Base-by-base conservation (phyloP, 2,888 invertebrate genomes). In the Lacanobia wlatinum region DNA sequence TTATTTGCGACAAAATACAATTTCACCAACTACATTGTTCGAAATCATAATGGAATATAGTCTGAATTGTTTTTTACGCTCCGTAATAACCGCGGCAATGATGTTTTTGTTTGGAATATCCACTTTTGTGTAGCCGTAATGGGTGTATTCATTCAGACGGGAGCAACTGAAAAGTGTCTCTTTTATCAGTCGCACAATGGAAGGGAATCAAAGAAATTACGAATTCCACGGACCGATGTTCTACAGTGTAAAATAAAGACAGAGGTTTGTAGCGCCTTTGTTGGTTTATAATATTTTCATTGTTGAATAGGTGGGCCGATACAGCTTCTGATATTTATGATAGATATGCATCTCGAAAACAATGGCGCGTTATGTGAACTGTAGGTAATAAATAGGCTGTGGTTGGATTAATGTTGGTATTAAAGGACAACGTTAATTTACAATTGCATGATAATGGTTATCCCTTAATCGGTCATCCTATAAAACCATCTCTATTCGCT, bases 121-220 rank as follows among this genome's bases (percentile, higher is more conserved):
- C 92, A 95, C 94, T 94, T 95, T 95, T 95, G 94, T 95, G 92
- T 91, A 89, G 86, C 90, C 90, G 94, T 95, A 95, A 96, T 95
- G 94, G 94, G 93, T 93, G 94, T 95, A 95, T 94, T 95, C 94
- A 95, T 94, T 94, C 94, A 93, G 92, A 93, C 91, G 88, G 91
- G 91, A 91, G 90, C 91, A 91, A 90, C 92, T 90, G 90, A 93
- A 94, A 95, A 96, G 94, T 95, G 95, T 95, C 95, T 93, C 94
- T 92, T 95, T 95, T 95, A 96, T 95, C 95, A 92, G 90, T 84
- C 84, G 90, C 89, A 95, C 95, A 95, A 95, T 95, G 90, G 94
- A 86, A 89, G 91, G 88, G 93, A 95, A 95, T 96, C 95, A 95
- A 95, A 95, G 95, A 95, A 95, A 95, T 95, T 95, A 95, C 91